Evolutionary conservation across 2,113 vertebrate genomes (phyloP), one percentile per base, ranked within the genome.

Genomic region (Corydoras sp.): DNA sequence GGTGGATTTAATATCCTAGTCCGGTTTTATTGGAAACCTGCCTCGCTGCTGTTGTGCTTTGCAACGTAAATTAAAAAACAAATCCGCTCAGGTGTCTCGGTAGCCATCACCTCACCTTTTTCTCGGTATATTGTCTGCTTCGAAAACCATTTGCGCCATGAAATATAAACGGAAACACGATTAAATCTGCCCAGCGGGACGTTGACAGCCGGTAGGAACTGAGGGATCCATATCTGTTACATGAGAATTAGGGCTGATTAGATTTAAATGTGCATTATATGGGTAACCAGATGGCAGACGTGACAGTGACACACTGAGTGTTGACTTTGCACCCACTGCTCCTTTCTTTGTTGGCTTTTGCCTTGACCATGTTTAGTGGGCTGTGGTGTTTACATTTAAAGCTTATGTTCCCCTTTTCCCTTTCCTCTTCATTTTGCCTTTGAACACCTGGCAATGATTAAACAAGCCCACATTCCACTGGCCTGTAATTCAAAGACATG

Each of bases 401-500:
- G 81, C 79, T 73, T 18, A 53, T 68, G 72, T 71, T 63, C 65
- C 75, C 77, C 80, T 77, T 64, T 54, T n/a, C 77, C 78, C 75
- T 79, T 76, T 80, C 65, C 74, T 56, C 12, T 64, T 77, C 78
- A 43, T 43, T 43, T 43, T 71, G 79, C 63, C 80, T 83, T 81
- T 85, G 84, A 83, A 83, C 89, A 88, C 88, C 87, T 90, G 88
- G 89, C 79, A 90, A 84, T 90, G 84, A 86, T 90, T 88, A 73
- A 80, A 76, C 82, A 62, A 10, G 53, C 55, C 61, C 35, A 77
- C 81, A 76, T 84, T 85, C 81, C 80, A 85, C 75, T 76, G 78
- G 84, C 80, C 81, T 82, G 68, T 77, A 81, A 70, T 79, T 82
- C 80, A 75, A 81, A 82, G 62, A 4, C 63, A 69, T 80, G 69